Conservation (phyloP, 2,888 invertebrate genomes). For the Chelonus formosanus region DNA sequence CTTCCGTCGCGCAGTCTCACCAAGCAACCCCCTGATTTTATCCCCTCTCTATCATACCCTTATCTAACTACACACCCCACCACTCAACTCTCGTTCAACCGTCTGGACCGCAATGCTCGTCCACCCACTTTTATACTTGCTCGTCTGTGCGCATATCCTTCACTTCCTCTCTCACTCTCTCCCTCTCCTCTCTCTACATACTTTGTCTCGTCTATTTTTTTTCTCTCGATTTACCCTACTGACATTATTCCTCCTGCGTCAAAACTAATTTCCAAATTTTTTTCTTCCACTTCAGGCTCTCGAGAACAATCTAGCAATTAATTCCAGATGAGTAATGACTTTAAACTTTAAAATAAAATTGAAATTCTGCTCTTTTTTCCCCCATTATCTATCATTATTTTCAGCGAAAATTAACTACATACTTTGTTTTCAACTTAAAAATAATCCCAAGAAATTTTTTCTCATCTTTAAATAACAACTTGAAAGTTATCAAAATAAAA, state of each 20-base stretch:
- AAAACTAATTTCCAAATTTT: too few species aligned
- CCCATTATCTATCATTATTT: not conserved
- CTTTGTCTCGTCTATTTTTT: constrained; percentile 19
- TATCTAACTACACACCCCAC: constrained; percentile 13
- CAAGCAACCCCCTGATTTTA: constrained; percentile 57
- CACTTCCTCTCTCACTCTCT: constrained; percentile 12
- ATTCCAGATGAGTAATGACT: too few species aligned
- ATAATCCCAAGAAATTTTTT: not conserved
- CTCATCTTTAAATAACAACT: not conserved
- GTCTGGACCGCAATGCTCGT: constrained; percentile 34
- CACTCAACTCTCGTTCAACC: constrained; percentile 6
- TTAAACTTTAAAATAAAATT: too few species aligned
- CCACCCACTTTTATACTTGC: not conserved
- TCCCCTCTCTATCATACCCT: constrained; percentile 33
- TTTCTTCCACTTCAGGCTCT: too few species aligned
- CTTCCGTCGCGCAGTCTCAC: constrained; percentile 62
- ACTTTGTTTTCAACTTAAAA: not conserved
- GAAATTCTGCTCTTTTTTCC: constrained; percentile 22
- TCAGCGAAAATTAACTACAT: too few species aligned
- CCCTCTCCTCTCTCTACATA: constrained; percentile 20
- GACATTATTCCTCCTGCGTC: constrained; percentile 24
- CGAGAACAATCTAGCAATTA: too few species aligned
- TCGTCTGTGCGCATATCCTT: constrained; percentile 15
- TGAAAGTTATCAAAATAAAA: too few species aligned
- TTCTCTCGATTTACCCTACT: constrained; percentile 25